These are phyloP conservation scores for Sebastes itinus DNA, from an alignment of 2,797 vertebrate genomes.

Conservation along the genomic window DNA sequence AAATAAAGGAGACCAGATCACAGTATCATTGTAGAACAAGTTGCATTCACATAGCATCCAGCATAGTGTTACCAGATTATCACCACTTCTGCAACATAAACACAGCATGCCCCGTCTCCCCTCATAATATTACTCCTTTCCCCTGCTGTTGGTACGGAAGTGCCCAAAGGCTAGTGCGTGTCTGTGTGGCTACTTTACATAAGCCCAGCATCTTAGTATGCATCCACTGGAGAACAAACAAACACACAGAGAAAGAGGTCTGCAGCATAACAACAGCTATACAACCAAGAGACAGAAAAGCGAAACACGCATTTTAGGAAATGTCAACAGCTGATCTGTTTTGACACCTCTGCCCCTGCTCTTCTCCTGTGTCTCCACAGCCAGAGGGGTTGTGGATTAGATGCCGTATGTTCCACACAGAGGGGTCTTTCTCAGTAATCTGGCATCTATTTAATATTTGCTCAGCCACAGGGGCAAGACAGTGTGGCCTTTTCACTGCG, in stretches of 20 bases:
- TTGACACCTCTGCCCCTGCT: conserved; percentile 49
- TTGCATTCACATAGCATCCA: conserved; percentile 13
- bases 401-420: conserved; percentile 45
- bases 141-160: conserved; percentile 21
- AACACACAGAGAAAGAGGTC: conserved; percentile 23
- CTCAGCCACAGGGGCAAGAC: conserved; percentile 30
- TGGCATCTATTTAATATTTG: conserved; percentile 55
- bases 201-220: conserved; percentile 33
- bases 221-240: conserved; percentile 44
- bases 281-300: conserved; percentile 9
- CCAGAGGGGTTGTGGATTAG: conserved; percentile 48
- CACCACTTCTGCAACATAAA: conserved; percentile 31
- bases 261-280: conserved; percentile 2
- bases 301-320: conserved; percentile 36
- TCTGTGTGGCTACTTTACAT: conserved; percentile 53
- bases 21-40: conserved; percentile 20
- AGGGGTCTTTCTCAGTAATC: conserved; percentile 49
- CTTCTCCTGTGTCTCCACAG: conserved; percentile 30
- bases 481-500: conserved; percentile 51
- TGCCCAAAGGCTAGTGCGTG: conserved; percentile 37
- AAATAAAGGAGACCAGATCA: conserved; percentile 2
- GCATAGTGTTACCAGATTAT: conserved; percentile 21
- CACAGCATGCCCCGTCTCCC: conserved; percentile 37
- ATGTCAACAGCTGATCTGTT: conserved; percentile 61
- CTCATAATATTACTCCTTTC: conserved; percentile 23